Evolutionary conservation across 2,113 vertebrate genomes (phyloP).

Genomic region (Sminthopsis crassicaudata): DNA sequence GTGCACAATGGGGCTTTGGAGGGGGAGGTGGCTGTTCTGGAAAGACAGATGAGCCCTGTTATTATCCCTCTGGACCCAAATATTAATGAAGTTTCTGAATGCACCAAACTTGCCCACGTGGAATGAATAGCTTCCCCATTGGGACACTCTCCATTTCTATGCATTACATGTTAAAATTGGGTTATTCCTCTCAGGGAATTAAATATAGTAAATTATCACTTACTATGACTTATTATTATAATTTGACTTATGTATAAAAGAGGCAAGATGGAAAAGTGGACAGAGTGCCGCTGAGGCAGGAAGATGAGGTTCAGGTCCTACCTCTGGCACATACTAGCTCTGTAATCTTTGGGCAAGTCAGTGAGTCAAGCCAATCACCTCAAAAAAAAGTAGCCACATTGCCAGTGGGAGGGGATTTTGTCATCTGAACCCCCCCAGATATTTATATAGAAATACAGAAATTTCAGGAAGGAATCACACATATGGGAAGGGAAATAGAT

Average conservation of each 20-base stretch:
- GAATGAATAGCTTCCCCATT: background rate
- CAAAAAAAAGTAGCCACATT: background rate
- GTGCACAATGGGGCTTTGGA: background rate
- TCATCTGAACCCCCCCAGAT: background rate
- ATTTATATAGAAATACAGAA: background rate
- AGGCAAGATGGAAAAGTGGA: background rate
- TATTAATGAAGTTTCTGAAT: background rate
- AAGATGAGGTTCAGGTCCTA: background rate
- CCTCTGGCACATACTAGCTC: background rate
- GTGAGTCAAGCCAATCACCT: background rate
- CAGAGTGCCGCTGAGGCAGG: background rate
- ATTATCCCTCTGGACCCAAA: background rate
- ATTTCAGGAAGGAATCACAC: background rate
- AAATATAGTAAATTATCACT: background rate
- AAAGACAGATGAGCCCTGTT: background rate
- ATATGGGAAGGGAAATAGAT: background rate
- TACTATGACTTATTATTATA: background rate
- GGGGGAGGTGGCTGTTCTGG: background rate
- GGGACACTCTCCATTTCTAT: background rate
- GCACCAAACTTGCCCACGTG: background rate
- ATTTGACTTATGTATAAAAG: background rate
- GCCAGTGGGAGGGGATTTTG: background rate
- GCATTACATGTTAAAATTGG: background rate
- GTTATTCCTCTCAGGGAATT: background rate
- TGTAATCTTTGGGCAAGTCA: background rate